Conservation (phyloP, 2,888 invertebrate genomes). For the Tanytarsus gracilentus region DNA sequence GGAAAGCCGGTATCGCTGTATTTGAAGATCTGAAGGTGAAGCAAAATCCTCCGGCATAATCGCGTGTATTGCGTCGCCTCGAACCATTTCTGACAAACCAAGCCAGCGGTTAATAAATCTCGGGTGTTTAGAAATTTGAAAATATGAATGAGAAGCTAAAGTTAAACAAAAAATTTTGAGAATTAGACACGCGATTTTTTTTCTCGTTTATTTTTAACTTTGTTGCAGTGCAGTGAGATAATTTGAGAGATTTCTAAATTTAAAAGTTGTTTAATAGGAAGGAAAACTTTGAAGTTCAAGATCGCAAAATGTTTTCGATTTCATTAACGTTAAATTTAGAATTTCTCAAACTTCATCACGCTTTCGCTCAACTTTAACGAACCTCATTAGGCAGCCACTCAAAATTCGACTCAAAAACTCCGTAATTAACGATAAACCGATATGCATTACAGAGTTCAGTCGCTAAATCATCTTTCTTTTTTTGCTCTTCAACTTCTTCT, state of each 20-base stretch:
- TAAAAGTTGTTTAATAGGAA: neutral
- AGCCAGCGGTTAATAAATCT: slow-evolving; percentile 9
- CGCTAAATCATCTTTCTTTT: neutral
- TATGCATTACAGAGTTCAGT: slow-evolving; percentile 5
- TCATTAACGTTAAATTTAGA: too few relatives aligned
- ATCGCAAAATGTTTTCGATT: neutral
- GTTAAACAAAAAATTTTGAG: too few relatives aligned
- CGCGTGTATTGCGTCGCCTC: slow-evolving; percentile 20
- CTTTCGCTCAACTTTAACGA: too few relatives aligned
- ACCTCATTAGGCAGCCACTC: slow-evolving; percentile 20
- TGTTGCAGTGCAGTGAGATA: too few relatives aligned
- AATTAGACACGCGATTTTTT: too few relatives aligned
- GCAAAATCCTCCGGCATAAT: slow-evolving; percentile 6
- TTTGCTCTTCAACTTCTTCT: neutral
- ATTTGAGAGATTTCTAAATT: neutral
- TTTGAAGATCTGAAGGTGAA: slow-evolving; percentile 25
- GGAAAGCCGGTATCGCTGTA: slow-evolving; percentile 9
- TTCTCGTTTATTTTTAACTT: too few relatives aligned
- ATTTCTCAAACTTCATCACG: too few relatives aligned
- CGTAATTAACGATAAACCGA: slow-evolving; percentile 19
- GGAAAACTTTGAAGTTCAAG: slow-evolving; percentile 5
- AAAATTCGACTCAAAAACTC: slow-evolving; percentile 18
- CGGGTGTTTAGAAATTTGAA: slow-evolving; percentile 18
- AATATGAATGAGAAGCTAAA: slow-evolving; percentile 20
- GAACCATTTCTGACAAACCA: slow-evolving; percentile 18